A percentile compares a stretch with the other conserved stretches of the same genome.
Evolutionary conservation across 2,113 vertebrate genomes (phyloP).

Genomic region (Protobothrops mucrosquamatus): DNA sequence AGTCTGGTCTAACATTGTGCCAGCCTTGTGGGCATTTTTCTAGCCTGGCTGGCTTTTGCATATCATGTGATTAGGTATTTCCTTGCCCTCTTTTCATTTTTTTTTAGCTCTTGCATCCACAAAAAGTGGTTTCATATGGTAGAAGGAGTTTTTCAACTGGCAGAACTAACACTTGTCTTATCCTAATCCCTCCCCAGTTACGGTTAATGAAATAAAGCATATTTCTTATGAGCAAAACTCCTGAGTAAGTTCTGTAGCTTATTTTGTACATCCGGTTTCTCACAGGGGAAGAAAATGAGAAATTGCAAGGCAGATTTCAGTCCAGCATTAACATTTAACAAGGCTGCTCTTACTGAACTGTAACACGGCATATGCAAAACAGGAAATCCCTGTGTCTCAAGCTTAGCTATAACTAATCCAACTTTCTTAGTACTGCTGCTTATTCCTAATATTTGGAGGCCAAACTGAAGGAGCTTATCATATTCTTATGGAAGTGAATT

Average conservation of each 20-base stretch:
- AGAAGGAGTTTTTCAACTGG: not conserved
- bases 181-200: not conserved
- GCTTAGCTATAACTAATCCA: conserved; percentile 35
- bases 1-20: not conserved
- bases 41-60: not conserved
- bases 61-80: not conserved
- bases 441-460: conserved; percentile 4
- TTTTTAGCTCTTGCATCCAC: not conserved
- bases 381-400: not conserved
- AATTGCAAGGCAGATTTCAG: not conserved
- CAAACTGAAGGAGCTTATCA: not conserved
- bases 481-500: not conserved
- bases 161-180: not conserved
- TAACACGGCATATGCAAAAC: conserved; percentile 28
- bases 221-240: not conserved
- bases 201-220: not conserved
- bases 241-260: not conserved
- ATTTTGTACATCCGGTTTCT: not conserved
- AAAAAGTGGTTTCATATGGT: not conserved
- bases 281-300: not conserved
- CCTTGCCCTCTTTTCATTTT: not conserved
- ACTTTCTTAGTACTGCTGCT: not conserved
- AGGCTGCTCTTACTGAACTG: conserved; percentile 25
- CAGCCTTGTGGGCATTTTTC: not conserved
- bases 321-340: conserved; percentile 25